These are phyloP conservation scores for Serinus canaria DNA, from an alignment of 2,113 vertebrate genomes.

Conservation along the genomic window DNA sequence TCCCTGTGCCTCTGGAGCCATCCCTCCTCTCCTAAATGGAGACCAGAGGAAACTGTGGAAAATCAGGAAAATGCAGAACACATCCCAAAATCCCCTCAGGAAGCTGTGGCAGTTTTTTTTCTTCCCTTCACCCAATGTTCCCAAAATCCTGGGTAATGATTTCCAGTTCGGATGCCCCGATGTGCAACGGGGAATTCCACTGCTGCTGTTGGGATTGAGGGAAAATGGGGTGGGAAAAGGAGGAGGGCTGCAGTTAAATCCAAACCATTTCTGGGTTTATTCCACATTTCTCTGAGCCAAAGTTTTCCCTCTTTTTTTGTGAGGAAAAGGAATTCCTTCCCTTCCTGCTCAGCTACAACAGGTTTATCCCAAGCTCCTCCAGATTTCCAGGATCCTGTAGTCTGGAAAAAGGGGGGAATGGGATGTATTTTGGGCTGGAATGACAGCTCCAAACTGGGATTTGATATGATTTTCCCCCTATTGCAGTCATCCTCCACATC, in stretches of 20 bases:
- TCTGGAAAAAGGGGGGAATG: background rate
- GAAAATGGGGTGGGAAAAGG: conserved; percentile 64
- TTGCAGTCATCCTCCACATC: background rate
- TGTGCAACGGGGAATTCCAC: conserved; percentile 23
- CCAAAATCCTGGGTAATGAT: conserved; percentile 73
- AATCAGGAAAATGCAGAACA: conserved; percentile 76
- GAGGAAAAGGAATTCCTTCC: conserved; percentile 55
- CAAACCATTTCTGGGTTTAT: conserved; percentile 68
- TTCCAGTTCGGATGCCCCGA: conserved; percentile 70
- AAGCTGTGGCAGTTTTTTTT: conserved; percentile 71
- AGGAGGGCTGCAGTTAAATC: conserved; percentile 70
- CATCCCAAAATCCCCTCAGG: conserved; percentile 72
- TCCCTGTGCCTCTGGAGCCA: background rate
- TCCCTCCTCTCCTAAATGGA: conserved; percentile 47
- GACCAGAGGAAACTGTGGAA: conserved; percentile 76
- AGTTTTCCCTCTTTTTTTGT: conserved; percentile 64
- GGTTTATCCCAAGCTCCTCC: conserved; percentile 21
- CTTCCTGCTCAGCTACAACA: conserved; percentile 32
- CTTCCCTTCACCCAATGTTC: conserved; percentile 67
- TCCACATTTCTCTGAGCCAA: conserved; percentile 69
- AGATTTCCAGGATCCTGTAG: background rate
- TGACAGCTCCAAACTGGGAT: accelerated
- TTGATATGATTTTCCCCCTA: background rate
- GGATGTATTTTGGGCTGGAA: conserved; percentile 20
- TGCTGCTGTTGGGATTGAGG: conserved; percentile 34